phyloP scores from a whole-genome alignment of 2,888 invertebrate genomes.

The Agrotis exclamationis region DNA sequence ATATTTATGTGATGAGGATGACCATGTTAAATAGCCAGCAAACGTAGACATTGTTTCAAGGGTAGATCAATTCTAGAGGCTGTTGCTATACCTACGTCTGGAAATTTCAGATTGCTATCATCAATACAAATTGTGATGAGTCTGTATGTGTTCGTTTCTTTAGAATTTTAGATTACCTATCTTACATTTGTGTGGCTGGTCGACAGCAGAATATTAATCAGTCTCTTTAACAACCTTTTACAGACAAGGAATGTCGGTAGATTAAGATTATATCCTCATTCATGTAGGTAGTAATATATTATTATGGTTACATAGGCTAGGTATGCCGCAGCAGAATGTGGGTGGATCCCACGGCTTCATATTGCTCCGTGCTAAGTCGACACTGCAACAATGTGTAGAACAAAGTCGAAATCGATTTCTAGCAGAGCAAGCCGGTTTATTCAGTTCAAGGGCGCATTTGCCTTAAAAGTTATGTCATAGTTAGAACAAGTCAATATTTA shows the following conservation, averaged over 20 bases:
- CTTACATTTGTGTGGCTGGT: neutral
- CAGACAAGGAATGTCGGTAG: conserved; percentile 36
- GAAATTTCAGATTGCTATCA: conserved; percentile 44
- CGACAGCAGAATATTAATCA: conserved; percentile 8
- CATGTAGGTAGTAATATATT: conserved; percentile 3
- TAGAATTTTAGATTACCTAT: conserved; percentile 1
- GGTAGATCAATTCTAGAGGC: conserved; percentile 69
- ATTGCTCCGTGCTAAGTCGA: conserved; percentile 39
- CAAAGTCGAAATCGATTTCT: conserved; percentile 69
- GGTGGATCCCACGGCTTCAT: conserved; percentile 60
- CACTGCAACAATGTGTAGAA: conserved; percentile 48
- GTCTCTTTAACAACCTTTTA: conserved; percentile 12
- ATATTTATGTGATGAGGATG: conserved; percentile 64
- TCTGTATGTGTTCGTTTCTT: conserved; percentile 4
- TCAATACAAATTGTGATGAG: conserved; percentile 43
- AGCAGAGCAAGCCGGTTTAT: conserved; percentile 60
- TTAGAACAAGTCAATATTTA: conserved; percentile 51
- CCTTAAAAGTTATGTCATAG: conserved; percentile 53
- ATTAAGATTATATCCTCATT: conserved; percentile 43
- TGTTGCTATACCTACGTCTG: conserved; percentile 59
- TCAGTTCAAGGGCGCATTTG: conserved; percentile 68
- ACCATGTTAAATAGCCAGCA: conserved; percentile 59
- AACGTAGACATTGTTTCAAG: conserved; percentile 67
- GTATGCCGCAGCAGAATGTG: conserved; percentile 45
- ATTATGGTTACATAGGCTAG: conserved; percentile 13